Evolutionary conservation across 2,888 invertebrate species (phyloP).

Genomic region (Blomia tropicalis): DNA sequence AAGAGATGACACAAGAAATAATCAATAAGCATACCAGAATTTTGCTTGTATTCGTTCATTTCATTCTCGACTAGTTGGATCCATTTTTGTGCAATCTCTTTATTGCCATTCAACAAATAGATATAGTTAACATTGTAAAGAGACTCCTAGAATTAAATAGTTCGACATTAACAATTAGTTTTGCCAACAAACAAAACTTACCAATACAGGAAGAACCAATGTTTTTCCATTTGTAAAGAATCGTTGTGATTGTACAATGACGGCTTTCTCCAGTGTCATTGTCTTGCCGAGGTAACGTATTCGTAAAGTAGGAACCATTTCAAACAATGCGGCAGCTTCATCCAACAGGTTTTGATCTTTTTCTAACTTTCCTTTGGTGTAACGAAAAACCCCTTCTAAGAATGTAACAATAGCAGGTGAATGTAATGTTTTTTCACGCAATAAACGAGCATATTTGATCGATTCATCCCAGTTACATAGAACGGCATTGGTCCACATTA

Average conservation of each 20-base stretch:
- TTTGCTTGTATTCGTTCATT: slow-evolving; percentile 9
- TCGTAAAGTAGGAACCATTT: slow-evolving; percentile 15
- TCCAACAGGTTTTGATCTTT: neutral
- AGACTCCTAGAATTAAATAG: slow-evolving; percentile 12
- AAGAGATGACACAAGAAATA: neutral
- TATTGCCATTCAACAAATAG: slow-evolving; percentile 10
- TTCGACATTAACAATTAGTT: neutral
- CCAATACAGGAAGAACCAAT: slow-evolving; percentile 21
- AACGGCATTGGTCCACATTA: slow-evolving; percentile 14
- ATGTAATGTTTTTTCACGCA: slow-evolving; percentile 21
- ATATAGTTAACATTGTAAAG: slow-evolving; percentile 22
- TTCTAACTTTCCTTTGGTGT: neutral
- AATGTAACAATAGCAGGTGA: slow-evolving; percentile 21
- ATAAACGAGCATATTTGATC: slow-evolving; percentile 14
- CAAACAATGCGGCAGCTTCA: slow-evolving; percentile 15
- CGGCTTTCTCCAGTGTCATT: slow-evolving; percentile 21
- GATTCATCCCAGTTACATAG: slow-evolving; percentile 21
- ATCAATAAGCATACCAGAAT: slow-evolving; percentile 12
- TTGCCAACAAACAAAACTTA: neutral
- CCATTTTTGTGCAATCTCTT: slow-evolving; percentile 4
- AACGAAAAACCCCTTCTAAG: slow-evolving; percentile 19
- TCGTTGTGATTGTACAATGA: slow-evolving; percentile 15
- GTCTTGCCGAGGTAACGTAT: slow-evolving; percentile 23
- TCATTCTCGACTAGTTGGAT: slow-evolving; percentile 15
- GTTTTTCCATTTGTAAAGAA: slow-evolving; percentile 13